Evolutionary conservation across 1,140 invertebrate species (phyloP).

Genomic region (Colletes gigas): DNA sequence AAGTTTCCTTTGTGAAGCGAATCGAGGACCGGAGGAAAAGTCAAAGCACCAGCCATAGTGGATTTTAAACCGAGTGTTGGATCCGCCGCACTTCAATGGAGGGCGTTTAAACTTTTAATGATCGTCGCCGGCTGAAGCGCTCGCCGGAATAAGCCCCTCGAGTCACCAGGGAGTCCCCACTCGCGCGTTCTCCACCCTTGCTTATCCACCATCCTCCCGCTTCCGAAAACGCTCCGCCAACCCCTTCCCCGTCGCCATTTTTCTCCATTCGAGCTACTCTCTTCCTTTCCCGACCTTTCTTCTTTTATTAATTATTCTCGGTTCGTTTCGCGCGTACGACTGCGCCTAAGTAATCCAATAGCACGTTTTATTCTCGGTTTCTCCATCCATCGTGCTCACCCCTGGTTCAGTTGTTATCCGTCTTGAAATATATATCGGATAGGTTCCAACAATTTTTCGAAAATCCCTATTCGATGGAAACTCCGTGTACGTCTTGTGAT

Average conservation of each 20-base stretch:
- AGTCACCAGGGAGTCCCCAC: slow-evolving; percentile 47
- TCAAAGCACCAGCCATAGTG: slow-evolving; percentile 56
- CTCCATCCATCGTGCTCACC: neutral
- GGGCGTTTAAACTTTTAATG: slow-evolving; percentile 78
- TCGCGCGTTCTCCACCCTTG: slow-evolving; percentile 4
- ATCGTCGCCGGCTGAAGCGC: slow-evolving; percentile 71
- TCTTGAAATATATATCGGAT: no score
- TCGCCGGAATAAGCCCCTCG: slow-evolving; percentile 71
- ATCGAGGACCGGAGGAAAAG: slow-evolving; percentile 54
- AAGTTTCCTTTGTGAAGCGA: slow-evolving; percentile 46
- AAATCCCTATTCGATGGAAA: no score
- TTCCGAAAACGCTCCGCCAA: slow-evolving; percentile 16
- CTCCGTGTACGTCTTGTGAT: no score
- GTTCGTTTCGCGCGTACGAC: slow-evolving; percentile 15
- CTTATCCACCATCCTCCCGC: neutral
- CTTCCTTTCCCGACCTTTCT: slow-evolving; percentile 10
- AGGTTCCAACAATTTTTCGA: neutral
- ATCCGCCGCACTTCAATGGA: slow-evolving; percentile 71
- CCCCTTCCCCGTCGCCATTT: neutral
- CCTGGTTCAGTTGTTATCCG: no score
- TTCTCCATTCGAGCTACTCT: neutral
- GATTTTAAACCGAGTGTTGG: slow-evolving; percentile 71
- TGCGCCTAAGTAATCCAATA: neutral
- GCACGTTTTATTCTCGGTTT: neutral
- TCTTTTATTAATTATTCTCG: slow-evolving; percentile 31